Evolutionary conservation across 1,140 invertebrate species (phyloP), one percentile per base, ranked within the genome.

Genomic region (Hestina assimilis): DNA sequence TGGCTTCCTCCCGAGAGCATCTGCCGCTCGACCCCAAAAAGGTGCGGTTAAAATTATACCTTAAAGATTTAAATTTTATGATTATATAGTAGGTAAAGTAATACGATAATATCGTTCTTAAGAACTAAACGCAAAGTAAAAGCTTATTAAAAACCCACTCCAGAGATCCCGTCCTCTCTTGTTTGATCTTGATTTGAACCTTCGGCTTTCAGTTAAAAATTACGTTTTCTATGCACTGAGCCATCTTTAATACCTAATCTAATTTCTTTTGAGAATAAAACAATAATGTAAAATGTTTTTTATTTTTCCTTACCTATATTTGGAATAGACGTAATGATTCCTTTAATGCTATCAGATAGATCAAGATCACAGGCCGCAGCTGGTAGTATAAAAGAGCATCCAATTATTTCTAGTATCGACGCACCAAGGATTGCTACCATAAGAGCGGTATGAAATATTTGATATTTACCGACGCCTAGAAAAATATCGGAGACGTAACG

Each of bases 1-100:
- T 19, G 83, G 79, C 28, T 79, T 84, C 11, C 81, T 67, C 4
- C 83, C 83, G 5, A 74, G 26, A 0, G 66, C 47, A 41, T 86
- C 83, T 4, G 83, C 72, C 0, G 73, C 69, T 1, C 71, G 67
- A 11, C 81, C 83, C 83, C 83, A 86, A 8, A 86, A 53, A 3
- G 79, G 62, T 0, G 83, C 83, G 0, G 83, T 81, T 20, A 86
- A 35, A 35, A 86, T 86, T n/a, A 86, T 58, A 33, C 80, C 83
- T 86, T 66, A 9, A 66, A 72, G 9, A n/a, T 15, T 2, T 11
- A 5, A 9, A 26, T 26, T 26, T 26, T 26, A 26, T n/a, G n/a
- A n/a, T n/a, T n/a, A n/a, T n/a, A n/a, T n/a, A n/a, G n/a, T n/a
- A n/a, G n/a, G n/a, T n/a, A n/a, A n/a, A n/a, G n/a, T n/a, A n/a